These are phyloP conservation scores for Patiria pectinifera DNA, from an alignment of 53 echinoderm and acorn worm species.

Conservation along the genomic window DNA sequence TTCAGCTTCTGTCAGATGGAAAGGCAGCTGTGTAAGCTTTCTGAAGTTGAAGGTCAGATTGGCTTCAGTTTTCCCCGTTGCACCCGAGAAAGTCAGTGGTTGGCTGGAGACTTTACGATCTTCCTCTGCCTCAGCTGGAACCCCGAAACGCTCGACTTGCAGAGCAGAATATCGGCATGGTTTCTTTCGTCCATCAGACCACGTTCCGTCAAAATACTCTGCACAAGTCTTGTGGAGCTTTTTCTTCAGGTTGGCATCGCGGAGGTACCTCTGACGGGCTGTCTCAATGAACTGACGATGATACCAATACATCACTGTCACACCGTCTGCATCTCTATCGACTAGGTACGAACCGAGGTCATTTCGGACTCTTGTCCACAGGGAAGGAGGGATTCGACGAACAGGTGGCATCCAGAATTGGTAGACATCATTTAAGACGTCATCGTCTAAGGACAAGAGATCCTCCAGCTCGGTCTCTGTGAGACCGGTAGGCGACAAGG, in stretches of 20 bases:
- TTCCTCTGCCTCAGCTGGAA: constrained; percentile 55
- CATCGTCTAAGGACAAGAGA: constrained; percentile 64
- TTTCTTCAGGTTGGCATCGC: constrained; percentile 12
- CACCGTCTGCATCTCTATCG: constrained; percentile 67
- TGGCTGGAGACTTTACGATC: constrained; percentile 59
- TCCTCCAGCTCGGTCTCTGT: constrained; percentile 69
- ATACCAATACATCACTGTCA: constrained; percentile 65
- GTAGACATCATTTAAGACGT: constrained; percentile 67
- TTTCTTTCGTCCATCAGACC: constrained; percentile 51
- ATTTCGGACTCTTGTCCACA: constrained; percentile 63
- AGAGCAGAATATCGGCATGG: constrained; percentile 53
- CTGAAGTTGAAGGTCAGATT: constrained; percentile 46
- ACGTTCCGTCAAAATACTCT: constrained; percentile 58
- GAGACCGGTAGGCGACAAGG: constrained; percentile 47
- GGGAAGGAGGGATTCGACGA: constrained; percentile 61
- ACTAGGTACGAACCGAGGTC: constrained; percentile 64
- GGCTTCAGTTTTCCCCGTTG: background rate
- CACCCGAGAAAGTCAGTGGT: constrained; percentile 34
- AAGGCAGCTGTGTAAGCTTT: constrained; percentile 61
- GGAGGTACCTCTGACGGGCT: constrained; percentile 61
- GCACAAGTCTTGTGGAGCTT: constrained; percentile 43
- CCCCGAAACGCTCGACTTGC: constrained; percentile 50
- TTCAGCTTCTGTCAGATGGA: constrained; percentile 55
- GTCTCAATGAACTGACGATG: constrained; percentile 73
- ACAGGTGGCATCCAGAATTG: constrained; percentile 67